Conservation (phyloP, 1,140 invertebrate species). For the Eulimnadia texana region DNA sequence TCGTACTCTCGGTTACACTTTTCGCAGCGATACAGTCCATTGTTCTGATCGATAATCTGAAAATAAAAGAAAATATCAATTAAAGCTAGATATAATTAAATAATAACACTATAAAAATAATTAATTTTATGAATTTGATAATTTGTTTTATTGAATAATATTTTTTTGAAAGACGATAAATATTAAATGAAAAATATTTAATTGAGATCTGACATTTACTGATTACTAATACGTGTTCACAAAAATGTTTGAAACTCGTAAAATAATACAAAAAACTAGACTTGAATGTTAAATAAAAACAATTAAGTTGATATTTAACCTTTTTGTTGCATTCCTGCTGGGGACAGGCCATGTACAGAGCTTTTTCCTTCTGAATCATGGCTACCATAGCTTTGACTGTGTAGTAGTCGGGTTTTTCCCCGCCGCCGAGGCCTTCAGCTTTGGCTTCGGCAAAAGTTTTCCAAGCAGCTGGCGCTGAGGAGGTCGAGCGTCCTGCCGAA, state of each 20-base stretch:
- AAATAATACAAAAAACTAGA: background rate
- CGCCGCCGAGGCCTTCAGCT: conserved; percentile 42
- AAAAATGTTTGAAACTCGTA: too few relatives aligned
- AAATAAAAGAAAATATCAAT: conserved; percentile 20
- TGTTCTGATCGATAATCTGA: conserved; percentile 62
- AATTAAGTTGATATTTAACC: conserved; percentile 27
- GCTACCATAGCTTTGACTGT: conserved; percentile 50
- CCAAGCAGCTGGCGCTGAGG: conserved; percentile 12
- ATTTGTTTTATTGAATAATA: too few relatives aligned
- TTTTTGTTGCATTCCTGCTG: conserved; percentile 82
- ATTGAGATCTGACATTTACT: too few relatives aligned
- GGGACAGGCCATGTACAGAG: conserved; percentile 80
- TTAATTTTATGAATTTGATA: too few relatives aligned
- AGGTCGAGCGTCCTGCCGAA: conserved; percentile 33
- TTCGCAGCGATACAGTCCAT: conserved; percentile 81
- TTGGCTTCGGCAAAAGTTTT: conserved; percentile 57
- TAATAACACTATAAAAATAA: too few relatives aligned
- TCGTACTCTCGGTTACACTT: conserved; percentile 76
- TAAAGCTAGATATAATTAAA: too few relatives aligned
- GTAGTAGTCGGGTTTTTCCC: conserved; percentile 65
- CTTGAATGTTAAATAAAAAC: conserved; percentile 1
- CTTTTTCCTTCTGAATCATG: conserved; percentile 56
- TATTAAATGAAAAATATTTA: too few relatives aligned
- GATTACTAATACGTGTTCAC: too few relatives aligned
- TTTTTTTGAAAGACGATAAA: too few relatives aligned